Conservation (phyloP, 1,140 invertebrate genomes). For the Apis dorsata region DNA sequence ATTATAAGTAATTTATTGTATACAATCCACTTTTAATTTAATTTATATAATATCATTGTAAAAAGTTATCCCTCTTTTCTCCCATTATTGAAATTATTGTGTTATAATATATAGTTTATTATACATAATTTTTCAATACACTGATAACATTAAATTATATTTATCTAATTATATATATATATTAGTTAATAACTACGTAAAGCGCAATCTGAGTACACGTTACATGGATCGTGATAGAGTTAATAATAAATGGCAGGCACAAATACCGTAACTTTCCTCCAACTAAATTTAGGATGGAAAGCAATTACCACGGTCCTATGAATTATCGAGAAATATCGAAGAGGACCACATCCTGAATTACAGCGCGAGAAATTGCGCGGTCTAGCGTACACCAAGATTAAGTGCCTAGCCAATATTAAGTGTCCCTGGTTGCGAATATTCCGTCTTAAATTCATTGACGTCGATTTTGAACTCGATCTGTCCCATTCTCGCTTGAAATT, state of each 20-base stretch:
- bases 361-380: slow-evolving; percentile 24
- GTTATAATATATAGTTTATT: too few relatives aligned
- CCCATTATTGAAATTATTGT: too few relatives aligned
- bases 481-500: not conserved
- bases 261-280: not conserved
- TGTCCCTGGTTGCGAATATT: slow-evolving; percentile 13
- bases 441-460: slow-evolving; percentile 22
- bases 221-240: too few relatives aligned
- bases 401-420: slow-evolving; percentile 31
- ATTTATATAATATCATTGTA: too few relatives aligned
- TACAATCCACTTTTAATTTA: too few relatives aligned
- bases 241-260: not conserved
- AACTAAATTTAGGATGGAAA: not conserved
- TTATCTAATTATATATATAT: too few relatives aligned
- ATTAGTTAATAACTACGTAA: too few relatives aligned
- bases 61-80: too few relatives aligned
- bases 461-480: slow-evolving; percentile 18
- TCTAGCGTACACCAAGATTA: slow-evolving; percentile 25
- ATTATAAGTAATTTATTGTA: too few relatives aligned
- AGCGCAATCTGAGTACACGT: too few relatives aligned
- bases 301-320: not conserved
- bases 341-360: slow-evolving; percentile 23
- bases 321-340: slow-evolving; percentile 37
- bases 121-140: too few relatives aligned
- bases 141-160: too few relatives aligned